phyloP scores from a whole-genome alignment of 1,140 invertebrate genomes.

The Leptinotarsa undecemlineata region DNA sequence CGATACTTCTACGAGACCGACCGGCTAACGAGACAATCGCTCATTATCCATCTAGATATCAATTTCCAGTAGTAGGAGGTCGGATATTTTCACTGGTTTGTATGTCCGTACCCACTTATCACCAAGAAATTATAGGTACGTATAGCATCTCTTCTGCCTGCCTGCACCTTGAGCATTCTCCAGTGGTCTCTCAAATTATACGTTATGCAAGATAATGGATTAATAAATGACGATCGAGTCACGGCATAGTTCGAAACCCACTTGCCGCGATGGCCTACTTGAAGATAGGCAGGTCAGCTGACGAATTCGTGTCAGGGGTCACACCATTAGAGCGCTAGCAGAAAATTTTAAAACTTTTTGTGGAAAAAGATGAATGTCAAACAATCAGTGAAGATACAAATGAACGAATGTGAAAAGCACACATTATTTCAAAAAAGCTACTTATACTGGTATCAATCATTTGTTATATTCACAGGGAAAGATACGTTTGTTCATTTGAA shows the following conservation, averaged over 20 bases:
- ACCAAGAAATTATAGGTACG: not conserved
- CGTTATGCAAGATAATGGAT: conserved; percentile 31
- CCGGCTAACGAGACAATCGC: not conserved
- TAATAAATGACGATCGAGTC: conserved; percentile 29
- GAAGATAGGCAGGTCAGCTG: not conserved
- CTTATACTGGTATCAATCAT: no score
- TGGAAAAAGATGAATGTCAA: not conserved
- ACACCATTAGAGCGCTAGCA: not conserved
- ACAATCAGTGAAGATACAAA: no score
- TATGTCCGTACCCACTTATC: not conserved
- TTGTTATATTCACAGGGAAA: no score
- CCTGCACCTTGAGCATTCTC: conserved; percentile 21
- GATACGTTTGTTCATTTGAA: no score
- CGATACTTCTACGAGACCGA: not conserved
- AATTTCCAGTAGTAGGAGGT: conserved; percentile 2
- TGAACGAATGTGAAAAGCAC: no score
- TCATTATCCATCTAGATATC: not conserved
- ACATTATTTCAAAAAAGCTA: no score
- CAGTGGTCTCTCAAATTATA: conserved; percentile 22
- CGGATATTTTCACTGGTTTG: not conserved
- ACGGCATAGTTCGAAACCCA: conserved; percentile 30
- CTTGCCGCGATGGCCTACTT: conserved; percentile 10
- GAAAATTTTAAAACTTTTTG: not conserved
- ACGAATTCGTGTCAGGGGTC: not conserved
- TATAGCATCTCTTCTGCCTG: conserved; percentile 4